Evolutionary conservation across 1,140 invertebrate species (phyloP).

Genomic region (Drosophila persimilis): DNA sequence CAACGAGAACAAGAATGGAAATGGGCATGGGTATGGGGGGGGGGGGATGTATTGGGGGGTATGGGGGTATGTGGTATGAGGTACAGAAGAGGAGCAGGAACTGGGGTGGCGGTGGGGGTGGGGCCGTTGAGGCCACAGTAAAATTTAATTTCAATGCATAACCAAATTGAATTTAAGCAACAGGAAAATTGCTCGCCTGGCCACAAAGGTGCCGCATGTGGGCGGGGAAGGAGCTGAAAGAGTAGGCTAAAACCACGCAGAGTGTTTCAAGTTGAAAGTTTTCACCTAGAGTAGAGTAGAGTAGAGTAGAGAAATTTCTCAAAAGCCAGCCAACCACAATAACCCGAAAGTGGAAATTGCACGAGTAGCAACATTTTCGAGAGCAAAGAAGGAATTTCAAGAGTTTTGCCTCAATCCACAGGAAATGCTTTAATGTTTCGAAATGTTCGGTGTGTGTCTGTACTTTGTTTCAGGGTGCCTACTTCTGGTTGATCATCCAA

Average conservation of each 20-base stretch:
- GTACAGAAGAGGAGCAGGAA: not conserved
- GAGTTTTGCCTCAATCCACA: too few species aligned
- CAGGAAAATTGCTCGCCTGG: constrained; percentile 65
- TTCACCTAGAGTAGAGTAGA: constrained; percentile 11
- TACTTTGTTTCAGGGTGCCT: not conserved
- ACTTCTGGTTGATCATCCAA: constrained; percentile 64
- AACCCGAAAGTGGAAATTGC: constrained; percentile 47
- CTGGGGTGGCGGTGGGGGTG: not conserved
- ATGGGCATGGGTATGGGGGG: too few species aligned
- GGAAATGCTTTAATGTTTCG: not conserved
- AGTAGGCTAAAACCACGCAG: constrained; percentile 31
- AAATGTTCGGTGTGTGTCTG: not conserved
- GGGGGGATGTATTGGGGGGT: too few species aligned
- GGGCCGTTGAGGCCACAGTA: constrained; percentile 25
- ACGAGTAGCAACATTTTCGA: constrained; percentile 24
- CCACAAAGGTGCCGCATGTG: constrained; percentile 58
- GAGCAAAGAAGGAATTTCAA: constrained; percentile 8
- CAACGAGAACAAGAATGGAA: not conserved
- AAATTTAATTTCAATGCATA: constrained; percentile 69
- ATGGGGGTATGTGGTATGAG: too few species aligned
- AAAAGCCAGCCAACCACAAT: constrained; percentile 42
- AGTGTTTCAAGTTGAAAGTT: constrained; percentile 36
- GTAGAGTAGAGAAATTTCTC: constrained; percentile 13
- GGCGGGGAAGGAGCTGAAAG: not conserved
- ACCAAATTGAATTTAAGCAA: constrained; percentile 75